Evolutionary conservation across 2,797 vertebrate genomes (phyloP).

Genomic region (Acipenser ruthenus): DNA sequence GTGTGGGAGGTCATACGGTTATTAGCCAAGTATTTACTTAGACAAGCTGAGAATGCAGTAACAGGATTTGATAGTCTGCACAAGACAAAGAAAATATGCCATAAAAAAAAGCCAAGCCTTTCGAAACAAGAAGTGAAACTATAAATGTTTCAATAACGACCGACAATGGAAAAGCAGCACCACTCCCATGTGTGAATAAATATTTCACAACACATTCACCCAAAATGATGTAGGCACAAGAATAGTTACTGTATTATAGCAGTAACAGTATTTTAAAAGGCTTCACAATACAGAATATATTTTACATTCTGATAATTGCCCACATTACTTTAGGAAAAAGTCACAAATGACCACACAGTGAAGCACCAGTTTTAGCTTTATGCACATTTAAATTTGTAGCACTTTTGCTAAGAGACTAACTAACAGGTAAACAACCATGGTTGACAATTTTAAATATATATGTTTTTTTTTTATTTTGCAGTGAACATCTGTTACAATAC

Average conservation of each 20-base stretch:
- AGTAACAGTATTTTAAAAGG: no score
- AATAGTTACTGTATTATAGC: not conserved
- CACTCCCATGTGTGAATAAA: not conserved
- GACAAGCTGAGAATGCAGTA: no score
- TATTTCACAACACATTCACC: not conserved
- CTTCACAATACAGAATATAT: no score
- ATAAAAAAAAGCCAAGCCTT: constrained; percentile 20
- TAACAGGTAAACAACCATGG: no score
- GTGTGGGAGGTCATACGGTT: no score
- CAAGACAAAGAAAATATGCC: constrained; percentile 11
- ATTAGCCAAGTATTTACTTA: no score
- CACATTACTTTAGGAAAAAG: constrained; percentile 14
- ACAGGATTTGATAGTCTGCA: not conserved
- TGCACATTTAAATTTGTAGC: not conserved
- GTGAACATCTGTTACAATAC: no score
- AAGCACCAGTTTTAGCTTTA: not conserved
- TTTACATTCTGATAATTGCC: not conserved
- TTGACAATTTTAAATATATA: no score
- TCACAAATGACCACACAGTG: constrained; percentile 22
- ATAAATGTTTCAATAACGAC: constrained; percentile 27
- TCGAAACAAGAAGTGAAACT: constrained; percentile 23
- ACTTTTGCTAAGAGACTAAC: no score
- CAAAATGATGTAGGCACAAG: constrained; percentile 2
- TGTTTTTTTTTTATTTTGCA: no score
- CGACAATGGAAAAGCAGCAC: constrained; percentile 9